Conservation (phyloP, 2,113 vertebrate genomes). For the Sardina pilchardus region DNA sequence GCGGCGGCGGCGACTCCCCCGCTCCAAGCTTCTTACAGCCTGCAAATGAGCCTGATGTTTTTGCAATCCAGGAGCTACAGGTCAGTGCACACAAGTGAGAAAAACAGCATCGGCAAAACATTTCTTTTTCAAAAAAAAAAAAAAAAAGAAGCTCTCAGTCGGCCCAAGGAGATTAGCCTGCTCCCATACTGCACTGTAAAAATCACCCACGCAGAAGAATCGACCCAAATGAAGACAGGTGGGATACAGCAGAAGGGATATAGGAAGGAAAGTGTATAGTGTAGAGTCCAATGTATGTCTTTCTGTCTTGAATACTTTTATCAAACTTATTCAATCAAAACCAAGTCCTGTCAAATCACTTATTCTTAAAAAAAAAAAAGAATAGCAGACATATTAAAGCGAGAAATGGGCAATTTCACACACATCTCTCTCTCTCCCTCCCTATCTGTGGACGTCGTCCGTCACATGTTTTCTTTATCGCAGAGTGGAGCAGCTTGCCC, state of each 20-base stretch:
- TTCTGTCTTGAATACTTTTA: neutral
- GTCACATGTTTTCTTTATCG: neutral
- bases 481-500: neutral
- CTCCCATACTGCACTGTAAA: neutral
- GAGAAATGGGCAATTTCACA: neutral
- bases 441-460: neutral
- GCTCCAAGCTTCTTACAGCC: neutral
- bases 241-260: constrained; percentile 21
- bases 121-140: neutral
- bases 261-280: constrained; percentile 12
- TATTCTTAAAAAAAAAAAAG: neutral
- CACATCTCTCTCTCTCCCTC: neutral
- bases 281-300: neutral
- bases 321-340: neutral
- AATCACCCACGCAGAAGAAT: constrained; percentile 33
- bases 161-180: neutral
- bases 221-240: constrained; percentile 37
- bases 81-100: constrained; percentile 8
- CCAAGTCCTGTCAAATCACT: neutral
- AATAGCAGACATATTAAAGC: neutral
- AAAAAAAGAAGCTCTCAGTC: neutral
- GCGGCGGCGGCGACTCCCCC: neutral
- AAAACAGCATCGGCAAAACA: constrained; percentile 8
- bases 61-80: constrained; percentile 8
- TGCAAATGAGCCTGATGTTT: constrained; percentile 15